A percentile compares a stretch with the other conserved stretches of the same genome.
Conservation (phyloP, 2,113 vertebrate genomes). For the Struthidea cinerea region DNA sequence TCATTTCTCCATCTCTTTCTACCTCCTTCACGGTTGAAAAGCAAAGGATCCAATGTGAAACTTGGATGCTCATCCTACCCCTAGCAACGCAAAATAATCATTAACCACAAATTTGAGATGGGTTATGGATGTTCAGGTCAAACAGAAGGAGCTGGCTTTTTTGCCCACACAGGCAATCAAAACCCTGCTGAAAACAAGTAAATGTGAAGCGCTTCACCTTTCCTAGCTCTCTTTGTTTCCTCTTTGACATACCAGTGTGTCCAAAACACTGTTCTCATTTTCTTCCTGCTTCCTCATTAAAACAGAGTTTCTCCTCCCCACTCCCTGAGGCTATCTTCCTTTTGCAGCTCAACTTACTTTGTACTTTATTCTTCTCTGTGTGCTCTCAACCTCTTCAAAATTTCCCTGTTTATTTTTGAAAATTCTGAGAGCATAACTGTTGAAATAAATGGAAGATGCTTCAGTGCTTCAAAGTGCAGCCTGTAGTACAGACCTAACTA, state of each 20-base stretch:
- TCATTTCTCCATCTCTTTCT: neutral
- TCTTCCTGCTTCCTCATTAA: neutral
- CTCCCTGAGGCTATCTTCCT: neutral
- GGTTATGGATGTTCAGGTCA: neutral
- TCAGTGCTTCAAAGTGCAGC: neutral
- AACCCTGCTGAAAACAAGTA: neutral
- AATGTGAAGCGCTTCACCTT: neutral
- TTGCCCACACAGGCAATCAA: neutral
- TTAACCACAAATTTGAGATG: neutral
- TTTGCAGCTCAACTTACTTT: neutral
- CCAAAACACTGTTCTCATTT: neutral
- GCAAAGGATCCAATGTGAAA: neutral
- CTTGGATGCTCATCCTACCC: neutral
- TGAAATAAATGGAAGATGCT: constrained; percentile 18
- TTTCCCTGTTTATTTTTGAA: constrained; percentile 12
- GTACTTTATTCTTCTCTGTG: neutral
- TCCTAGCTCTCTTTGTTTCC: neutral
- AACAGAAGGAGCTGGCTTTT: neutral
- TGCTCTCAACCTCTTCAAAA: neutral
- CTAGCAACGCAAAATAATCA: accelerated
- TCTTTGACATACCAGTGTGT: neutral
- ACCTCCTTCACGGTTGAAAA: neutral
- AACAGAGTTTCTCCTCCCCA: neutral
- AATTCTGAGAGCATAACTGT: neutral
- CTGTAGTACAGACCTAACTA: neutral